Evolutionary conservation across 2,113 vertebrate genomes (phyloP).

Genomic region (Crotalus viridis): DNA sequence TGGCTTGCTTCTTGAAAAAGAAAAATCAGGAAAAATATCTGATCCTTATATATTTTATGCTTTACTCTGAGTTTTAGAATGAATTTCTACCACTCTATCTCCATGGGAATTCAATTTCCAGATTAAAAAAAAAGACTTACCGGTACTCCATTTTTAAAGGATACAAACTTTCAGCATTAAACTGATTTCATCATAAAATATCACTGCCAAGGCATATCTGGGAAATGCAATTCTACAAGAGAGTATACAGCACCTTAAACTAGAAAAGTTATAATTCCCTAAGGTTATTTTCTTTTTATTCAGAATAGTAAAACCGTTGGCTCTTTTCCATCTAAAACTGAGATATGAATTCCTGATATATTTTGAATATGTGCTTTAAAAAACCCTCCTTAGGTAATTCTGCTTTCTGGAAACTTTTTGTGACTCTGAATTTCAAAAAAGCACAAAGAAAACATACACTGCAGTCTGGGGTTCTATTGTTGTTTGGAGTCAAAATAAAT

Average conservation of each 20-base stretch:
- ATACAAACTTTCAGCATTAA: background rate
- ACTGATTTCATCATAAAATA: background rate
- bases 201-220: background rate
- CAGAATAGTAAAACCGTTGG: background rate
- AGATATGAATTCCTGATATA: background rate
- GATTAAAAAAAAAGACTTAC: background rate
- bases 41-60: background rate
- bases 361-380: background rate
- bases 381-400: background rate
- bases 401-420: background rate
- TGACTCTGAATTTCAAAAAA: background rate
- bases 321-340: background rate
- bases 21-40: background rate
- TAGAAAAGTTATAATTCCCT: background rate
- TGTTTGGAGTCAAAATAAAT: background rate
- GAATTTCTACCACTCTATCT: background rate
- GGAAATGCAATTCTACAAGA: background rate
- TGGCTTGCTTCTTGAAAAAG: background rate
- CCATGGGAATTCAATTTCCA: background rate
- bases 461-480: background rate
- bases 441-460: too few relatives aligned
- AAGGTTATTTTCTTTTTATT: background rate
- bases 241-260: background rate
- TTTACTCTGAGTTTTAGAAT: background rate
- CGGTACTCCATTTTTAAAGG: background rate